A percentile compares a stretch with the other conserved stretches of the same genome.
Evolutionary conservation across 92 coral and sea anemone species (phyloP).

Genomic region (Epizoanthus ramosus): DNA sequence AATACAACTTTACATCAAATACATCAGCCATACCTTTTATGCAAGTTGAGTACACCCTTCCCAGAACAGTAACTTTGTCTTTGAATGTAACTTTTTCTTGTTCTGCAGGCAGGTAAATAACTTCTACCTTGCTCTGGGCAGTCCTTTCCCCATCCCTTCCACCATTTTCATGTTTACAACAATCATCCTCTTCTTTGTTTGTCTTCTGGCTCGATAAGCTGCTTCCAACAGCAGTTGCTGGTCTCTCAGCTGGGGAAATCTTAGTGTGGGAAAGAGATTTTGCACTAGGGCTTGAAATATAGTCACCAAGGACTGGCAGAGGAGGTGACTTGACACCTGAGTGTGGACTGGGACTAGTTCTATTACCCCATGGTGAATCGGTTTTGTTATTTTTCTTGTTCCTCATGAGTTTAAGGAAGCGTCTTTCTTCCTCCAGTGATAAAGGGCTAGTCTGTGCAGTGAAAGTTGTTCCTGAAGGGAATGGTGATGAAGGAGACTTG

Average conservation of each 20-base stretch:
- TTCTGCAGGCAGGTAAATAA: conserved; percentile 35
- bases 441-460: conserved; percentile 66
- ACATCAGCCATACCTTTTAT: conserved; percentile 60
- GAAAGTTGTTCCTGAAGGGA: conserved; percentile 38
- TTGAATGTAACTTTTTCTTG: conserved; percentile 56
- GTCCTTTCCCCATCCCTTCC: background rate
- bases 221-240: conserved; percentile 14
- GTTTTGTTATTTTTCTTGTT: conserved; percentile 63
- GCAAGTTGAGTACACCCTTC: conserved; percentile 64
- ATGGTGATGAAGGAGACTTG: conserved; percentile 60
- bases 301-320: conserved; percentile 73
- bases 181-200: background rate
- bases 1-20: too few species aligned
- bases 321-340: conserved; percentile 64
- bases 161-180: conserved; percentile 3
- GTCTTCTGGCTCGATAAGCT: background rate
- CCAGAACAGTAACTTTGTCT: conserved; percentile 62
- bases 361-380: conserved; percentile 68
- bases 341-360: conserved; percentile 65
- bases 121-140: background rate
- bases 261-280: conserved; percentile 8
- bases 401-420: conserved; percentile 68
- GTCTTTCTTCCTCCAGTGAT: conserved; percentile 80
- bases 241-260: conserved; percentile 42
- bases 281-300: conserved; percentile 34